These are phyloP conservation scores for Apis cerana DNA, from an alignment of 1,140 invertebrate genomes.

Conservation along the genomic window DNA sequence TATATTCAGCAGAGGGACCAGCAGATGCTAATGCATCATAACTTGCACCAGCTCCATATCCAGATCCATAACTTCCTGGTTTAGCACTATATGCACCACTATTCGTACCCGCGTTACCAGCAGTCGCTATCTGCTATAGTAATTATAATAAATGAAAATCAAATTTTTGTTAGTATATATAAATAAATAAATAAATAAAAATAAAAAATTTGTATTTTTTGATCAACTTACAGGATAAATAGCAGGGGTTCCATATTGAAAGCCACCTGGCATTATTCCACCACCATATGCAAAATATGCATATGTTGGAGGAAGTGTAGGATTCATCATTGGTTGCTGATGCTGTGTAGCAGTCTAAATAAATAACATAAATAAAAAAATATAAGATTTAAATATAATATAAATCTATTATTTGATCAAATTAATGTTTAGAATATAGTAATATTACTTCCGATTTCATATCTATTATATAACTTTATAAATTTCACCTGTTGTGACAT, in stretches of 20 bases:
- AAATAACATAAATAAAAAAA: constrained; percentile 42
- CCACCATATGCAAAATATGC: constrained; percentile 86
- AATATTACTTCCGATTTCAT: constrained; percentile 8
- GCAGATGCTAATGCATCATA: constrained; percentile 85
- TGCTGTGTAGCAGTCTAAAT: constrained; percentile 83
- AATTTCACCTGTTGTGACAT: constrained; percentile 85
- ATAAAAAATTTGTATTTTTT: background rate
- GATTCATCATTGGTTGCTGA: constrained; percentile 84
- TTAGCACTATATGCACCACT: constrained; percentile 85
- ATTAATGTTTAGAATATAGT: constrained; percentile 20
- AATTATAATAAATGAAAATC: constrained; percentile 25
- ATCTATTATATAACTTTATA: background rate
- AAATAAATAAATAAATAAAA: background rate
- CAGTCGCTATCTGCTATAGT: constrained; percentile 84
- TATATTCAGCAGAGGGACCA: constrained; percentile 79
- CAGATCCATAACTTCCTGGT: constrained; percentile 84
- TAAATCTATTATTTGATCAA: background rate
- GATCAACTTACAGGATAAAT: constrained; percentile 84
- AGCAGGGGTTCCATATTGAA: constrained; percentile 87
- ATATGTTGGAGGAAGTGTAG: constrained; percentile 84
- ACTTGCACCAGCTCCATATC: constrained; percentile 83
- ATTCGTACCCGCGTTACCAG: constrained; percentile 84
- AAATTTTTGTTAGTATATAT: background rate
- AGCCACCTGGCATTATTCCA: constrained; percentile 87
- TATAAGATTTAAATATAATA: background rate